Conservation (phyloP, 2,113 vertebrate genomes). For the Xiphophorus hellerii region DNA sequence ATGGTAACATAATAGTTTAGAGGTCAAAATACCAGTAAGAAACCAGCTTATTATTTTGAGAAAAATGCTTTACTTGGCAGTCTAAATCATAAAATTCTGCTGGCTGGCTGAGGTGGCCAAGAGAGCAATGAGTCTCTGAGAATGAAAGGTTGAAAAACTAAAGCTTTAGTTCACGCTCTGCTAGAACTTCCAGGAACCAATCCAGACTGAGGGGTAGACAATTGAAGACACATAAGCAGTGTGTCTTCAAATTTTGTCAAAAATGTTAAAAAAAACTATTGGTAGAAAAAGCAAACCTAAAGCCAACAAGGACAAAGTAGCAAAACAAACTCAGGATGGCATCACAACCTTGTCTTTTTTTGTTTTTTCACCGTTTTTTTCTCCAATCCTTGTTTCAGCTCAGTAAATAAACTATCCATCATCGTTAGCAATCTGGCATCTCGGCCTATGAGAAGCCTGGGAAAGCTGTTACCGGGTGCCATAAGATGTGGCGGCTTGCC, state of each 20-base stretch:
- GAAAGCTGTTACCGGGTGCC: conserved; percentile 70
- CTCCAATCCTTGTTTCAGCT: conserved; percentile 64
- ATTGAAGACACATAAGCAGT: background rate
- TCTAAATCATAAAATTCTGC: too few species aligned
- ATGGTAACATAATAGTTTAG: too few species aligned
- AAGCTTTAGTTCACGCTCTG: too few species aligned
- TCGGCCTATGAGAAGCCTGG: conserved; percentile 58
- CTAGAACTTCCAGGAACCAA: background rate
- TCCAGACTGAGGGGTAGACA: background rate
- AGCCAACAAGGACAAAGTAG: conserved; percentile 29
- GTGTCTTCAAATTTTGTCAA: background rate
- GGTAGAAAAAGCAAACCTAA: conserved; percentile 11
- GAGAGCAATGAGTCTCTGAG: background rate
- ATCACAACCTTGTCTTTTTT: background rate
- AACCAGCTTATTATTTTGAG: too few species aligned
- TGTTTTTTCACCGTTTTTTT: conserved; percentile 16
- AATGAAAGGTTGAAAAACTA: background rate
- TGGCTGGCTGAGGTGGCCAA: too few species aligned
- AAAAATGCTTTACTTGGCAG: too few species aligned
- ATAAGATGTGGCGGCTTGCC: conserved; percentile 43
- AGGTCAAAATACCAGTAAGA: too few species aligned
- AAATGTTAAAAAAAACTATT: background rate
- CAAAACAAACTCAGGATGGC: conserved; percentile 14
- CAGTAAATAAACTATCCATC: conserved; percentile 77
- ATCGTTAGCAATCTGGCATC: conserved; percentile 69